Conservation (phyloP, 1,140 invertebrate species). For the Apocrypta bakeri region DNA sequence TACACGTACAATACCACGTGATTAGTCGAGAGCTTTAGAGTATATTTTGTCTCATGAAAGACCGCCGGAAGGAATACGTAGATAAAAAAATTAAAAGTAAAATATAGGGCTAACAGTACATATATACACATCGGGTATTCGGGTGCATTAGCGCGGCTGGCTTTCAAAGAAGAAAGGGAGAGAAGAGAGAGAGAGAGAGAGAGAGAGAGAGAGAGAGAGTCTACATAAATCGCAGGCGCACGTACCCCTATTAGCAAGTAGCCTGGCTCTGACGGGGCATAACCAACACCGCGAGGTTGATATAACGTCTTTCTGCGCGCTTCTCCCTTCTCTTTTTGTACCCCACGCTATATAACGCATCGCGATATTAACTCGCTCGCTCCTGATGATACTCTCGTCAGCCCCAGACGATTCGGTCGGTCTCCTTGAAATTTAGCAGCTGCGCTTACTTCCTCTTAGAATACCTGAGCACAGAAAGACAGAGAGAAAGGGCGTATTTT, state of each 20-base stretch:
- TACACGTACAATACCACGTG: too few species aligned
- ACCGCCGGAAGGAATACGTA: too few species aligned
- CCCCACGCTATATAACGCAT: not conserved
- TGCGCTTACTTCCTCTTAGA: too few species aligned
- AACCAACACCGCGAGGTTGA: not conserved
- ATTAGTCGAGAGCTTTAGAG: too few species aligned
- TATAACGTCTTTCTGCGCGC: not conserved
- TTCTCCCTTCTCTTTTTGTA: not conserved
- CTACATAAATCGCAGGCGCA: not conserved
- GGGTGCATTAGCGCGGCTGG: not conserved
- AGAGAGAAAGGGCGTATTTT: too few species aligned
- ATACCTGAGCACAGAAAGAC: too few species aligned
- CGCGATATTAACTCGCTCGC: not conserved
- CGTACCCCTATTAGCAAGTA: not conserved
- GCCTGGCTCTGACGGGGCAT: not conserved
- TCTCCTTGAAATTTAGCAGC: too few species aligned
- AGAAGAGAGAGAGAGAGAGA: not conserved
- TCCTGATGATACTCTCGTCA: too few species aligned
- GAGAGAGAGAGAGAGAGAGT: not conserved
- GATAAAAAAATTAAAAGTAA: too few species aligned
- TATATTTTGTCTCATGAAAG: too few species aligned
- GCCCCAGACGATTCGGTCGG: too few species aligned
- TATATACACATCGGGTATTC: not conserved
- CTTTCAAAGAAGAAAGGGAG: not conserved
- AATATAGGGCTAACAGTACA: too few species aligned